Percentiles rank a stretch among this genome's conserved stretches.
phyloP scores from a whole-genome alignment of 2,888 invertebrate genomes.

The Leptopilina syphax region DNA sequence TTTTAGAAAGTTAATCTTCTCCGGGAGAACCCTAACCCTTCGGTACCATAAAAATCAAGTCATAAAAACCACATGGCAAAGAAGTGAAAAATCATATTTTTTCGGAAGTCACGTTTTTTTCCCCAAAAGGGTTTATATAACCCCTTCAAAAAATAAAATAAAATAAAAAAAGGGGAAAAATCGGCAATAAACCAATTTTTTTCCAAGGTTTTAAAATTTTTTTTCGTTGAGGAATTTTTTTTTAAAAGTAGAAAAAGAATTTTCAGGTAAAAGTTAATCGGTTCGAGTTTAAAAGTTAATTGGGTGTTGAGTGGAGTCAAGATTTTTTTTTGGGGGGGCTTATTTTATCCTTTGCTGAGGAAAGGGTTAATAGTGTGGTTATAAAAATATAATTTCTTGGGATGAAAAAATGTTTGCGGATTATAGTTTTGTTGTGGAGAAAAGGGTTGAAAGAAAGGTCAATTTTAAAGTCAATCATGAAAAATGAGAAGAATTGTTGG shows the following conservation, averaged over 20 bases:
- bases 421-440: background rate
- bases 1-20: conserved; percentile 34
- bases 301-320: conserved; percentile 33
- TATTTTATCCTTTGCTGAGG: background rate
- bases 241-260: background rate
- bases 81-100: background rate
- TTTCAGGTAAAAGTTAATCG: conserved; percentile 4
- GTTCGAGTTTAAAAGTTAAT: conserved; percentile 22
- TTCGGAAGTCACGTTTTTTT: conserved; percentile 30
- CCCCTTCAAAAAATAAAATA: background rate
- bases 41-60: conserved; percentile 12
- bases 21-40: conserved; percentile 6
- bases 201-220: background rate
- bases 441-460: too few relatives aligned
- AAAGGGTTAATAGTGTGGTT: conserved; percentile 28
- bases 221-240: background rate
- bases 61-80: conserved; percentile 18
- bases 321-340: conserved; percentile 11
- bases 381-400: conserved; percentile 23
- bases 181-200: conserved; percentile 2
- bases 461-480: too few relatives aligned
- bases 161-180: background rate
- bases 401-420: background rate
- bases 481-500: too few relatives aligned
- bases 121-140: background rate